phyloP scores from a whole-genome alignment of 2,797 vertebrate genomes.

The Simalia tracyae region DNA sequence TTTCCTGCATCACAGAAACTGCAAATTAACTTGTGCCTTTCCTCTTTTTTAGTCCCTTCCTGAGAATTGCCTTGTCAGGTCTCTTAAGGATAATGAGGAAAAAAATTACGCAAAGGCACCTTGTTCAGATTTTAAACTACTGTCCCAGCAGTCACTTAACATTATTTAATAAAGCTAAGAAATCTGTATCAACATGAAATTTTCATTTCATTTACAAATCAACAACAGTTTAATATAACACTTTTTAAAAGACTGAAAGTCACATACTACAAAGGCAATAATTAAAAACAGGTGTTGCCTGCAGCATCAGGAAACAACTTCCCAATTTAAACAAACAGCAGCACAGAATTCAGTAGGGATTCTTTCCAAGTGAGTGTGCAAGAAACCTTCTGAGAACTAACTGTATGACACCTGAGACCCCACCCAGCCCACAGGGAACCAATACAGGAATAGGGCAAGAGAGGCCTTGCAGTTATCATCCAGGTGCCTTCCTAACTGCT shows the following conservation, averaged over 20 bases:
- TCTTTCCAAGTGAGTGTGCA: background rate
- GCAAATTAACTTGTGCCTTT: background rate
- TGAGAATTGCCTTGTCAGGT: background rate
- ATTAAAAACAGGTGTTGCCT: background rate
- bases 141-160: background rate
- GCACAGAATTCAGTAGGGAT: background rate
- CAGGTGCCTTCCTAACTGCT: background rate
- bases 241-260: constrained; percentile 2
- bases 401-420: background rate
- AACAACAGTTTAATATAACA: background rate
- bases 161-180: background rate
- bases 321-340: background rate
- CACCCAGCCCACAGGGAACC: background rate
- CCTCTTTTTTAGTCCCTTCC: background rate
- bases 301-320: background rate
- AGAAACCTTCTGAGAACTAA: background rate
- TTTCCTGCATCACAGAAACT: background rate
- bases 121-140: background rate
- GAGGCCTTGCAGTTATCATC: background rate
- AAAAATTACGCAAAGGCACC: background rate
- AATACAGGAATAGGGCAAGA: background rate
- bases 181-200: background rate
- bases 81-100: background rate
- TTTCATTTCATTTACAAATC: background rate
- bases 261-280: background rate